Percentiles rank a stretch among this genome's conserved stretches.
phyloP scores from a whole-genome alignment of 2,888 invertebrate genomes.

The Cephus runcator region DNA sequence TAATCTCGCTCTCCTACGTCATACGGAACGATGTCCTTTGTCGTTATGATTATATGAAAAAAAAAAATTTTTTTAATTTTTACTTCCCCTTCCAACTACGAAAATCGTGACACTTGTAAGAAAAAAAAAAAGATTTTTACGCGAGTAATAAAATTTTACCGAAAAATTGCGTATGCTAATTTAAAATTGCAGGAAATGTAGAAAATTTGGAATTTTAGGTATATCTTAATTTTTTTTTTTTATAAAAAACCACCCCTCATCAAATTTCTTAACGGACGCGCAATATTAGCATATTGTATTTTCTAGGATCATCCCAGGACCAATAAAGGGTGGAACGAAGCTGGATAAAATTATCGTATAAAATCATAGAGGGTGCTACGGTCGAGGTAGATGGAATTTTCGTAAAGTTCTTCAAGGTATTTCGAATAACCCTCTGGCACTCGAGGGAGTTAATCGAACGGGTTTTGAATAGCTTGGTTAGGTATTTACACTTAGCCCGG shows the following conservation, averaged over 20 bases:
- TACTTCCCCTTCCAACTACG: conserved; percentile 22
- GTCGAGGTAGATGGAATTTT: not conserved
- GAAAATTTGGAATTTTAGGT: not conserved
- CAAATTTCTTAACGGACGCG: too few relatives aligned
- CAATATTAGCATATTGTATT: not conserved
- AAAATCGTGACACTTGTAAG: conserved; percentile 22
- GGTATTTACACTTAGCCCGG: not conserved
- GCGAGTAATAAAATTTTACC: too few relatives aligned
- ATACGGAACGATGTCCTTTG: not conserved
- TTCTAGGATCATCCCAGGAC: not conserved
- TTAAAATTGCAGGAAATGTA: not conserved
- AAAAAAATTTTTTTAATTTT: not conserved
- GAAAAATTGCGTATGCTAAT: not conserved
- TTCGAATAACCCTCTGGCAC: conserved; percentile 36
- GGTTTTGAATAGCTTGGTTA: conserved; percentile 40
- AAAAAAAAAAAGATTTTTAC: too few relatives aligned
- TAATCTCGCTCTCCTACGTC: not conserved
- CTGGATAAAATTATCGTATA: not conserved
- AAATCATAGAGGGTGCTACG: not conserved
- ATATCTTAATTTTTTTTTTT: too few relatives aligned
- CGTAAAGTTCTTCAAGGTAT: conserved; percentile 26
- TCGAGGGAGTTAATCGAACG: conserved; percentile 41
- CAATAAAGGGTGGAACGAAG: not conserved
- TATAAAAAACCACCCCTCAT: too few relatives aligned
- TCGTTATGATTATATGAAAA: not conserved